These are phyloP conservation scores for Lagodon rhomboides DNA, from an alignment of 2,797 vertebrate genomes.

Conservation along the genomic window DNA sequence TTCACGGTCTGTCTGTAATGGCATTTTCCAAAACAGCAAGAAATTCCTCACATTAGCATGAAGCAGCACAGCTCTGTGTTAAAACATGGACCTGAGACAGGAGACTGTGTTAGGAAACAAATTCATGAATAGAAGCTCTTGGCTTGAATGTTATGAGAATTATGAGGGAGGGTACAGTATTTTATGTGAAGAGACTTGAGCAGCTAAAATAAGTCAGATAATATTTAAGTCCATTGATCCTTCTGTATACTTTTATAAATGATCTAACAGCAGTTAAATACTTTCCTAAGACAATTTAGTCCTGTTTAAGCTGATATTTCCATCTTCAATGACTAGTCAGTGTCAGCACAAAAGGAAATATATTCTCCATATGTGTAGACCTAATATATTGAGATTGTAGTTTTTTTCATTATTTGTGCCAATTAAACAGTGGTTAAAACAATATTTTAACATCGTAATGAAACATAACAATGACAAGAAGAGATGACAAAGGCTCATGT, in stretches of 20 bases:
- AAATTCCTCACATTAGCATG: conserved; percentile 1
- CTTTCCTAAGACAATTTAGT: not conserved
- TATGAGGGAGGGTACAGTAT: not conserved
- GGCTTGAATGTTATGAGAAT: not conserved
- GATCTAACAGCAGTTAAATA: not conserved
- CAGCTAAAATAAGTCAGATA: not conserved
- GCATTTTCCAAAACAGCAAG: conserved; percentile 17
- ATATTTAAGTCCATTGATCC: not conserved
- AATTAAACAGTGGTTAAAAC: no score
- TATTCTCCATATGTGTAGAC: no score
- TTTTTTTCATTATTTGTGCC: no score
- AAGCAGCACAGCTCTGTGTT: not conserved
- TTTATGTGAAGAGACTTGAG: not conserved
- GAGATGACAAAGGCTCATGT: no score
- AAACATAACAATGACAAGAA: no score
- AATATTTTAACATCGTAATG: no score
- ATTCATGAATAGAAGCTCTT: not conserved
- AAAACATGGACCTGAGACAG: not conserved
- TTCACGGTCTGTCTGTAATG: conserved; percentile 43
- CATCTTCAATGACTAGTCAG: not conserved
- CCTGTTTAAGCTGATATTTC: not conserved
- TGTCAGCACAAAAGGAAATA: no score
- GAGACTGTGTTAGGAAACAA: not conserved
- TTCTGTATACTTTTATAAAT: not conserved
- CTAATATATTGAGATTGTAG: no score